These are phyloP conservation scores for Petroica traversi DNA, from an alignment of 2,113 vertebrate species.

Conservation along the genomic window DNA sequence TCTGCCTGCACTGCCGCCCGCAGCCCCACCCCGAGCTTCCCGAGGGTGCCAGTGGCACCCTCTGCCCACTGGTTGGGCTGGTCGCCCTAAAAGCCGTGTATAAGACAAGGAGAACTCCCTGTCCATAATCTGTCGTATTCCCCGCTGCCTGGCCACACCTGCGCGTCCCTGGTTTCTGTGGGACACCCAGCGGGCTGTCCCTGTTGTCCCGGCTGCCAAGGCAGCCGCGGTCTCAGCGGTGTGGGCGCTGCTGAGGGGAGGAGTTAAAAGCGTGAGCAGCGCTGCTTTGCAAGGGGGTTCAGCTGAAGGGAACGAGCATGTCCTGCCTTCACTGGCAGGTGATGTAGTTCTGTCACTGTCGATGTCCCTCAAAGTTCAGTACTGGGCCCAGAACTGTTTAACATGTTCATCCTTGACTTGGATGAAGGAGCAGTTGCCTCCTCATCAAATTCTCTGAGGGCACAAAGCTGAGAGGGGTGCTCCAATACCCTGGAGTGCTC, in stretches of 20 bases:
- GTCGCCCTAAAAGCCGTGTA: not conserved
- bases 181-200: not conserved
- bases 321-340: too few species aligned
- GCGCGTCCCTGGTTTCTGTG: not conserved
- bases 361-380: fast-evolving
- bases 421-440: not conserved
- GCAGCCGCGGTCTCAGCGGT: not conserved
- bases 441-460: not conserved
- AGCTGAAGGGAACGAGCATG: too few species aligned
- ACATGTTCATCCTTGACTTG: not conserved
- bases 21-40: fast-evolving
- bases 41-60: fast-evolving
- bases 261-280: not conserved
- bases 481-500: fast-evolving
- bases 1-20: not conserved
- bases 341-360: not conserved
- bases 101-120: fast-evolving
- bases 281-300: not conserved
- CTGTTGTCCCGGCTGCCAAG: not conserved
- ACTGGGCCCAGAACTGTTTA: not conserved
- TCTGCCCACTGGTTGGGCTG: fast-evolving
- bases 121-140: fast-evolving
- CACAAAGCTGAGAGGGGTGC: not conserved
- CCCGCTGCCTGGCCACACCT: not conserved
- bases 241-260: not conserved